phyloP scores from a whole-genome alignment of 1,140 invertebrate genomes.

The Ostrea edulis region DNA sequence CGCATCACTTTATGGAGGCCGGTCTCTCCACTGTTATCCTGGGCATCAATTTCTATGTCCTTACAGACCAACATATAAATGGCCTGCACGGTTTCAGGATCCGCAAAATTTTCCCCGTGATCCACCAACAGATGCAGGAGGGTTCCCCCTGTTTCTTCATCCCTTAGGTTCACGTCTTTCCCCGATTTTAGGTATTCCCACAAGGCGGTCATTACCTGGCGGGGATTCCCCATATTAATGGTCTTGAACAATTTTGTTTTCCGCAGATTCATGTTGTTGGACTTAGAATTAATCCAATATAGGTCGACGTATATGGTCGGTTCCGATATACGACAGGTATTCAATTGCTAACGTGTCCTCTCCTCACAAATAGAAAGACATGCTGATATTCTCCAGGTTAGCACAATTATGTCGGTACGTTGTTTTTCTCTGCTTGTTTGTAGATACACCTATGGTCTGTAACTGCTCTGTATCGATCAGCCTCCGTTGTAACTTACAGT shows the following conservation, averaged over 20 bases:
- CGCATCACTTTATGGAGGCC: constrained; percentile 69
- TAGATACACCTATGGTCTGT: constrained; percentile 13
- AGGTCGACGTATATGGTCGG: not conserved
- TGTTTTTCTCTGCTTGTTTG: constrained; percentile 13
- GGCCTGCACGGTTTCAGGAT: constrained; percentile 67
- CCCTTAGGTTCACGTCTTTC: constrained; percentile 69
- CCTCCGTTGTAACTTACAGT: not conserved
- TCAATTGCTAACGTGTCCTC: not conserved
- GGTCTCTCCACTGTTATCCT: constrained; percentile 68
- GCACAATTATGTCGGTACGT: not conserved
- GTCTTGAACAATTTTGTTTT: constrained; percentile 70
- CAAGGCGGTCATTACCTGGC: constrained; percentile 65
- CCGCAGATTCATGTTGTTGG: constrained; percentile 61
- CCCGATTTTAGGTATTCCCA: constrained; percentile 69
- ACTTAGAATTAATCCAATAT: not conserved
- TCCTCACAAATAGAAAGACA: not conserved
- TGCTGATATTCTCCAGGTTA: not conserved
- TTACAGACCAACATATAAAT: constrained; percentile 73
- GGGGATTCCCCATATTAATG: constrained; percentile 62
- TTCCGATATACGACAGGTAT: not conserved
- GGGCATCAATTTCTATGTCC: constrained; percentile 72
- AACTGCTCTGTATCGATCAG: not conserved
- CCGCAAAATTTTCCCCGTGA: constrained; percentile 65
- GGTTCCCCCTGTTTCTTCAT: constrained; percentile 67
- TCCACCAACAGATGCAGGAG: constrained; percentile 70